Base-by-base conservation (phyloP, 2,113 vertebrate species). In the Myiagra hebetior region DNA sequence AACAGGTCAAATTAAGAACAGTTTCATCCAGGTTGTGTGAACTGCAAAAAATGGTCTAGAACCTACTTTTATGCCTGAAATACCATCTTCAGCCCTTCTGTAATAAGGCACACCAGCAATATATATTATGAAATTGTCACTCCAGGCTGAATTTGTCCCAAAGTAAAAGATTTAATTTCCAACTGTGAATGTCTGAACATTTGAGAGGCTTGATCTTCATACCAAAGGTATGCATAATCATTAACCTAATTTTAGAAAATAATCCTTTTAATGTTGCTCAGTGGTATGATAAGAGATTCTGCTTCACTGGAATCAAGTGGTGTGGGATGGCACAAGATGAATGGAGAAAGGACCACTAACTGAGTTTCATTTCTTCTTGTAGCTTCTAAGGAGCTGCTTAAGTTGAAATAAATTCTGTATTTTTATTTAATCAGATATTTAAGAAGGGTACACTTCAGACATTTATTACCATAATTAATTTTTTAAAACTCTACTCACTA, bases 211-310 rank as follows among this genome's bases (percentile, higher is more conserved):
- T 93, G 85, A 94, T 93, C 67, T 94, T 86, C 67, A 91, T 31
- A 59, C 27, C 46, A 69, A 88, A 91, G 63, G 13, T 90, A 95
- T 80, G 82, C 64, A 79, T 74, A 94, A 77, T 63, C 70, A 84
- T 74, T 77, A 77, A 79, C 11, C 31, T 67, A 80, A 11, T 68
- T 90, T 80, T 37, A 84, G 55, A 77, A 79, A 86, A 86, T 11
- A 81, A 94, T 90, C 49, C 63, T 74, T 95, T 94, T 85, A 47
- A 96, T 70, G 75, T 88, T 70, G 50, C 55, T 37, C 63, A 90
- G 82, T 55, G 94, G 87, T 74, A 83, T 26, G 80, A 59, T 59
- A 80, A 73, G 70, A 72, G 59, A 76, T 73, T 87, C 74, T 76
- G 67, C n/a, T 83, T 90, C 59, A 65, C 37, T 47, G 42, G 46